Conservation (phyloP, 37 sponge, comb jelly and placozoan genomes). For the Spongilla lacustris region DNA sequence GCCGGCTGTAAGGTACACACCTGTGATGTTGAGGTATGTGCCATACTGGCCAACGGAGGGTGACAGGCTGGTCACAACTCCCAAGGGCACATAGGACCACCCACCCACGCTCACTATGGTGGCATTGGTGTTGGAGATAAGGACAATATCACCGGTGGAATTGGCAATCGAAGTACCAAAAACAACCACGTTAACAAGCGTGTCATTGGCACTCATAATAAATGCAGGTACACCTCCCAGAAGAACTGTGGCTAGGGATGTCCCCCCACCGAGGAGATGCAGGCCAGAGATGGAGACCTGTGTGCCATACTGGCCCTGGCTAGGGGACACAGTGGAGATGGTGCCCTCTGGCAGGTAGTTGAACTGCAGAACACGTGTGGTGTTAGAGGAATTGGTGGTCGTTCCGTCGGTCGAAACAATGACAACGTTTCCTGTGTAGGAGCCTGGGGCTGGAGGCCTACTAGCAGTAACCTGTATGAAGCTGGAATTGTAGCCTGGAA, state of each 20-base stretch:
- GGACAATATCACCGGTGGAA: slow-evolving; percentile 50
- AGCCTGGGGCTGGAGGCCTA: slow-evolving; percentile 21
- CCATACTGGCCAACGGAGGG: slow-evolving; percentile 67
- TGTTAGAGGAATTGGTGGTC: not conserved
- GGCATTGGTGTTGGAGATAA: slow-evolving; percentile 62
- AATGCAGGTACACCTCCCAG: slow-evolving; percentile 51
- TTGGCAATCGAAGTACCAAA: not conserved
- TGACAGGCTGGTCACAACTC: slow-evolving; percentile 12
- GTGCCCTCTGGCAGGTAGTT: slow-evolving; percentile 63
- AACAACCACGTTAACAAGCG: not conserved
- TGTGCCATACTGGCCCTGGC: slow-evolving; percentile 70
- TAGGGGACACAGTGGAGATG: slow-evolving; percentile 50
- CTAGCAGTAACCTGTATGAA: slow-evolving; percentile 33
- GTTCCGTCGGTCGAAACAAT: slow-evolving; percentile 43
- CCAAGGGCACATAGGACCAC: slow-evolving; percentile 55
- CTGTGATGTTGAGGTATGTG: slow-evolving; percentile 49
- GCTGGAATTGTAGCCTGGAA: slow-evolving; percentile 3
- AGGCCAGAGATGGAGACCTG: slow-evolving; percentile 49
- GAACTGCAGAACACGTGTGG: slow-evolving; percentile 21
- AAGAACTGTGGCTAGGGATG: not conserved
- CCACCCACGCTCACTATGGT: slow-evolving; percentile 36
- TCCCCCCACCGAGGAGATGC: slow-evolving; percentile 66
- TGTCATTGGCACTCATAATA: not conserved
- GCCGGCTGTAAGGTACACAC: slow-evolving; percentile 44
- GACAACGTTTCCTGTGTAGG: slow-evolving; percentile 37